phyloP scores from a whole-genome alignment of 2,888 invertebrate species.

The Mimachlamys varia region DNA sequence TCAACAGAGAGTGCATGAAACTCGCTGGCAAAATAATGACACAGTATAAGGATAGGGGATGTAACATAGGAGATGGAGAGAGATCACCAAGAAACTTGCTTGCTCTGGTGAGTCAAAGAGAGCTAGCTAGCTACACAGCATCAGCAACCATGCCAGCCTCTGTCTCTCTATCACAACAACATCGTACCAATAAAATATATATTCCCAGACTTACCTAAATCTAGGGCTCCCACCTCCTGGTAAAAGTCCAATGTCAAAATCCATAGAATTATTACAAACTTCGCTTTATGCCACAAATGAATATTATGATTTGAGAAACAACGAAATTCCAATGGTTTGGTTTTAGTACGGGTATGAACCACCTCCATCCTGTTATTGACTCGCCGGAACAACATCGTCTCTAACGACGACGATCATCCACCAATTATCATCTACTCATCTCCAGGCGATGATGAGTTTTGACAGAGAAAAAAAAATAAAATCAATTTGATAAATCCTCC shows the following conservation, averaged over 20 bases:
- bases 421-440: not conserved
- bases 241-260: conserved; percentile 13
- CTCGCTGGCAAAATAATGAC: not conserved
- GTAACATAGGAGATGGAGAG: not conserved
- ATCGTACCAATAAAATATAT: not conserved
- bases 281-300: not conserved
- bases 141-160: not conserved
- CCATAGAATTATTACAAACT: conserved; percentile 17
- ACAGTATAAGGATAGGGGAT: not conserved
- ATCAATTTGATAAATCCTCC: not conserved
- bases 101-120: not conserved
- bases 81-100: not conserved
- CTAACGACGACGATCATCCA: conserved; percentile 29
- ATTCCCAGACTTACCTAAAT: not conserved
- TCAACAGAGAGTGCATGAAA: not conserved
- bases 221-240: not conserved
- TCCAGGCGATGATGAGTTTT: not conserved
- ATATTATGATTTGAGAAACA: not conserved
- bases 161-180: not conserved
- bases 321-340: conserved; percentile 2
- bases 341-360: conserved; percentile 13
- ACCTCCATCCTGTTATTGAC: not conserved
- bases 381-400: conserved; percentile 31
- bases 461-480: not conserved
- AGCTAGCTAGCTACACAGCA: too few species aligned